These are phyloP conservation scores for Dendropsophus ebraccatus DNA, from an alignment of 2,113 vertebrate genomes.

Conservation along the genomic window DNA sequence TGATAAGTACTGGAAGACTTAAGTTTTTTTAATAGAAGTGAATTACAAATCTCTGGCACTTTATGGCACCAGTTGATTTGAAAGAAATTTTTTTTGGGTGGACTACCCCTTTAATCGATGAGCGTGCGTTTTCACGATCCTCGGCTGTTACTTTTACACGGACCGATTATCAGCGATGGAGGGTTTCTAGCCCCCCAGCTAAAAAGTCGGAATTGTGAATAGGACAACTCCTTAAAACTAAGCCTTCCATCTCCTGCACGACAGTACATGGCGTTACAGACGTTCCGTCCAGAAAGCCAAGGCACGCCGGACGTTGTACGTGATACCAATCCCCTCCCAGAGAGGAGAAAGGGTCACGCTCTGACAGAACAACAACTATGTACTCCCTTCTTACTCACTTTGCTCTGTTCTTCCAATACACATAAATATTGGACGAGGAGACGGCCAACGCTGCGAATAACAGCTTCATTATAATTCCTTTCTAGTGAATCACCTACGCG, in stretches of 20 bases:
- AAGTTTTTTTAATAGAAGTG: no score
- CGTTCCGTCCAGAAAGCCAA: not conserved
- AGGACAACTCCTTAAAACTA: not conserved
- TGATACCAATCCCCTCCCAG: not conserved
- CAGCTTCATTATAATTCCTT: slow-evolving; percentile 71
- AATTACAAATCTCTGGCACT: no score
- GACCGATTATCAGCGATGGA: no score
- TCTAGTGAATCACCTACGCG: slow-evolving; percentile 72
- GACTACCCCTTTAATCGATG: no score
- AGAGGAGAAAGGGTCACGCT: slow-evolving; percentile 27
- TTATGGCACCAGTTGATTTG: no score
- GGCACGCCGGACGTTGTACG: not conserved
- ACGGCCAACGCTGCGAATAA: slow-evolving; percentile 60
- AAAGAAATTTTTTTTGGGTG: no score
- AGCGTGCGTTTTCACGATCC: no score
- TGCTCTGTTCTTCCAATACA: slow-evolving; percentile 41
- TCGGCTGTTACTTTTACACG: no score
- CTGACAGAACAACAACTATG: slow-evolving; percentile 52
- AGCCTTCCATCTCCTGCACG: not conserved
- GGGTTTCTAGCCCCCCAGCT: no score
- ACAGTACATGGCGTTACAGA: not conserved
- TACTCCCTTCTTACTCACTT: slow-evolving; percentile 53
- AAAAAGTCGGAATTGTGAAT: no score
- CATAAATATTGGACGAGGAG: slow-evolving; percentile 66
- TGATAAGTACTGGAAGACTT: no score